phyloP scores from a whole-genome alignment of 2,888 invertebrate genomes.

The Pomacea canaliculata region DNA sequence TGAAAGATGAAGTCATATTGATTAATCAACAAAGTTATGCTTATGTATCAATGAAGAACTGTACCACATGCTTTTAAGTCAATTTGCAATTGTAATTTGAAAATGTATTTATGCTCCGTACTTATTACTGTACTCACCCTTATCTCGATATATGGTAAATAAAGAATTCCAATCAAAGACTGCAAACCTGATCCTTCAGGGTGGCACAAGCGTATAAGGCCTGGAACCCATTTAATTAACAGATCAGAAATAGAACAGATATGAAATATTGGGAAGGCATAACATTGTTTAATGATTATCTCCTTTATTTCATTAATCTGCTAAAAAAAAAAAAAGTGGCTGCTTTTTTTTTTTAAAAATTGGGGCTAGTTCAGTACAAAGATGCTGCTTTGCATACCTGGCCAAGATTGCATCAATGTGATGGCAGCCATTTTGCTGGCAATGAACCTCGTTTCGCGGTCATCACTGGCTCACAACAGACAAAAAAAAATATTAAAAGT shows the following conservation, averaged over 20 bases:
- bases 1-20: too few species aligned
- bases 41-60: too few species aligned
- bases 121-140: slow-evolving; percentile 76
- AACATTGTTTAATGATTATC: not conserved
- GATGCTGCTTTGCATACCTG: slow-evolving; percentile 74
- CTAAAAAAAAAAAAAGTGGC: too few species aligned
- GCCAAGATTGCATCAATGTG: slow-evolving; percentile 88
- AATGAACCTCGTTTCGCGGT: slow-evolving; percentile 84
- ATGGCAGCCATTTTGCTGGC: slow-evolving; percentile 87
- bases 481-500: too few species aligned
- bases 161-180: slow-evolving; percentile 74
- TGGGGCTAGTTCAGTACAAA: not conserved
- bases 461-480: slow-evolving; percentile 69
- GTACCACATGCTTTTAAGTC: too few species aligned
- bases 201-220: slow-evolving; percentile 69
- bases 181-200: slow-evolving; percentile 69
- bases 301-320: too few species aligned
- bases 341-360: not conserved
- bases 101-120: too few species aligned
- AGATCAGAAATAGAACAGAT: not conserved
- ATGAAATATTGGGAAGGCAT: not conserved
- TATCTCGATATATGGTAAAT: slow-evolving; percentile 89
- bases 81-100: too few species aligned
- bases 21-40: too few species aligned
- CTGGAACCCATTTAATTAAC: slow-evolving; percentile 71